A percentile compares a stretch with the other conserved stretches of the same genome.
Conservation (phyloP, 1,140 invertebrate species). For the Cylas formicarius region DNA sequence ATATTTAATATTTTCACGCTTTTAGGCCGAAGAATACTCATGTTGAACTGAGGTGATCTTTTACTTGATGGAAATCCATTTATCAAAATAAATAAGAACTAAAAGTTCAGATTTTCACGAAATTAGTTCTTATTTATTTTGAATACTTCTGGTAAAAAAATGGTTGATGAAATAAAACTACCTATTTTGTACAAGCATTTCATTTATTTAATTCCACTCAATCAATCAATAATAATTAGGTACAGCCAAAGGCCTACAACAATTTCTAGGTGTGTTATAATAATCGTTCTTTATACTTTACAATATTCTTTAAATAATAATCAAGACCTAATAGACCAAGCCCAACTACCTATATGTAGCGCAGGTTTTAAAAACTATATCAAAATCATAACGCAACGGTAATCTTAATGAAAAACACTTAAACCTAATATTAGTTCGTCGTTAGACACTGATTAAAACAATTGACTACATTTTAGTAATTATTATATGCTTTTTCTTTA, state of each 20-base stretch:
- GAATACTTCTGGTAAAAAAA: too few species aligned
- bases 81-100: too few species aligned
- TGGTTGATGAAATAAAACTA: slow-evolving; percentile 9
- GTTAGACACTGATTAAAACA: slow-evolving; percentile 6
- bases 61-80: too few species aligned
- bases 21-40: too few species aligned
- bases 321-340: slow-evolving; percentile 22
- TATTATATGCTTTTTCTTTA: not conserved
- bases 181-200: slow-evolving; percentile 32
- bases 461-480: slow-evolving; percentile 11
- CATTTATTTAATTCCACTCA: slow-evolving; percentile 36
- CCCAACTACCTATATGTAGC: slow-evolving; percentile 24
- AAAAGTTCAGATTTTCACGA: too few species aligned
- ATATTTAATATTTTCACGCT: too few species aligned
- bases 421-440: slow-evolving; percentile 4
- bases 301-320: slow-evolving; percentile 25
- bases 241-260: slow-evolving; percentile 39
- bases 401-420: not conserved
- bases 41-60: too few species aligned
- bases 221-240: slow-evolving; percentile 33
- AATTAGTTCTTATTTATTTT: too few species aligned
- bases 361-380: slow-evolving; percentile 5
- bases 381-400: slow-evolving; percentile 1
- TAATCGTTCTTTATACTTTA: slow-evolving; percentile 18
- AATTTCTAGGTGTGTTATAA: slow-evolving; percentile 26